Evolutionary conservation across 2,888 invertebrate genomes (phyloP).

Genomic region (Drosophila flavopinicola): DNA sequence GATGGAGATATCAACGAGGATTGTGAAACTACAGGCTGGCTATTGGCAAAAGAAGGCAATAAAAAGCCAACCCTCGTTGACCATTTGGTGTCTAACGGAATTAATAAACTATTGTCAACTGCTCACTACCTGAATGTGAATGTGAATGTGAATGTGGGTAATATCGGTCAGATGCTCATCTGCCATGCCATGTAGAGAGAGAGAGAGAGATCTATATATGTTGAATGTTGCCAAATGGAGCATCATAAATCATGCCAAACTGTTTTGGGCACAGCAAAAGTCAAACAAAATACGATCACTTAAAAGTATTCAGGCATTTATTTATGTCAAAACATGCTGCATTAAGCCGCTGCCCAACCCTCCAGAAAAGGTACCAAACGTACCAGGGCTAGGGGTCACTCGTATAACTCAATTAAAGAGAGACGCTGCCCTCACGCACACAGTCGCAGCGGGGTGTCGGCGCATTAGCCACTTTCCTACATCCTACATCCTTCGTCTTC

Average conservation of each 20-base stretch:
- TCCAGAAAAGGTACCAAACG: slow-evolving; percentile 33
- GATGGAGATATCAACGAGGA: background rate
- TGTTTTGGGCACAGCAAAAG: slow-evolving; percentile 66
- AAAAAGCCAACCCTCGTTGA: slow-evolving; percentile 30
- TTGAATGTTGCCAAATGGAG: slow-evolving; percentile 61
- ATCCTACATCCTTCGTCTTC: slow-evolving; percentile 35
- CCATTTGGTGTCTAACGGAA: slow-evolving; percentile 43
- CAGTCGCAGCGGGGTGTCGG: slow-evolving; percentile 78
- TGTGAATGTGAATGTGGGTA: too few relatives aligned
- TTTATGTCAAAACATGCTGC: slow-evolving; percentile 83
- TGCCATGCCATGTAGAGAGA: slow-evolving; percentile 26
- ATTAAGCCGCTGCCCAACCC: slow-evolving; percentile 68
- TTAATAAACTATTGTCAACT: slow-evolving; percentile 48
- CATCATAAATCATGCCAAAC: slow-evolving; percentile 75
- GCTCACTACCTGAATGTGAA: slow-evolving; percentile 44
- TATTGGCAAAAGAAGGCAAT: slow-evolving; percentile 14
- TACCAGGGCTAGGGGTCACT: slow-evolving; percentile 47
- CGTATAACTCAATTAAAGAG: slow-evolving; percentile 81
- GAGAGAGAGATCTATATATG: slow-evolving; percentile 29
- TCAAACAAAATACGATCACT: slow-evolving; percentile 78
- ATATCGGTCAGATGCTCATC: slow-evolving; percentile 53
- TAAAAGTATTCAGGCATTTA: slow-evolving; percentile 83
- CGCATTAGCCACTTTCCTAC: slow-evolving; percentile 66
- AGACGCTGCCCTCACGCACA: slow-evolving; percentile 76
- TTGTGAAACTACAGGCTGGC: background rate